These are phyloP conservation scores for Cryptotermes secundus DNA, from an alignment of 1,140 invertebrate species.

Conservation along the genomic window DNA sequence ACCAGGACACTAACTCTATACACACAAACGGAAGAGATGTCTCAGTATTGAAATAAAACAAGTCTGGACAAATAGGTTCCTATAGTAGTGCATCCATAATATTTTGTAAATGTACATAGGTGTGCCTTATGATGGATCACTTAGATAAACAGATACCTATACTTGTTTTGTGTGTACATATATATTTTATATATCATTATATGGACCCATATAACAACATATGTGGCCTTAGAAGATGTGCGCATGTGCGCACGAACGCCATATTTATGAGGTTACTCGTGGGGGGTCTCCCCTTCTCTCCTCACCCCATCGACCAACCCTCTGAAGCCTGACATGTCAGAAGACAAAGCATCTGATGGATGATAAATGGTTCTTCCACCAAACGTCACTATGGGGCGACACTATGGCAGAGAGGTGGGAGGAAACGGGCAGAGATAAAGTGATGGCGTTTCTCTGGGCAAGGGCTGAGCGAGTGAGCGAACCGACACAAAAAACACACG, in stretches of 20 bases:
- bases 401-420: background rate
- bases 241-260: constrained; percentile 7
- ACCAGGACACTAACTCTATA: background rate
- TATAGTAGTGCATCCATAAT: background rate
- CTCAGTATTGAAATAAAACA: background rate
- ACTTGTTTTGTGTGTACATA: background rate
- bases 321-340: constrained; percentile 1
- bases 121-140: constrained; percentile 7
- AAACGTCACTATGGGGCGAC: constrained; percentile 17
- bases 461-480: constrained; percentile 3
- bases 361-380: constrained; percentile 19
- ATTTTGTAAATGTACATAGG: constrained; percentile 10
- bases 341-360: constrained; percentile 19
- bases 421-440: constrained; percentile 17
- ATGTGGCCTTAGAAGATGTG: background rate
- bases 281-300: constrained; percentile 1
- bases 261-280: constrained; percentile 20
- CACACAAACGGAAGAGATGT: background rate
- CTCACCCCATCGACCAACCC: constrained; percentile 5
- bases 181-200: background rate
- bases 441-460: constrained; percentile 12
- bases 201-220: background rate
- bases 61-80: background rate
- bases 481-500: background rate
- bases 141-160: background rate